These are phyloP conservation scores for Platyura marginata DNA, from an alignment of 1,140 invertebrate species.

Conservation along the genomic window DNA sequence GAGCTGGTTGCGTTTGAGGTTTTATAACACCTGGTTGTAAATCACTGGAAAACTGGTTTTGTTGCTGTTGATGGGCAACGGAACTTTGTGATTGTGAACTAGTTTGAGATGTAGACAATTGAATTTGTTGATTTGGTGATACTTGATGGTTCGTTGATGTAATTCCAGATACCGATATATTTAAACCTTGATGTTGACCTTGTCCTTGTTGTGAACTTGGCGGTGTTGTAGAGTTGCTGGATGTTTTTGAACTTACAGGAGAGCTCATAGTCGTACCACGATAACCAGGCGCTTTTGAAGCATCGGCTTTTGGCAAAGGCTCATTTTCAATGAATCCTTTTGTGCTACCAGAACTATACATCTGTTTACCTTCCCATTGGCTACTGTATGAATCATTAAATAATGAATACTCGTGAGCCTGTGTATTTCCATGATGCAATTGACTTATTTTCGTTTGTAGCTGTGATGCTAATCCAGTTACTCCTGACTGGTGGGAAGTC, in stretches of 20 bases:
- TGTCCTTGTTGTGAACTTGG: background rate
- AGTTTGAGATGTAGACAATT: background rate
- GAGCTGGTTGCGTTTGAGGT: background rate
- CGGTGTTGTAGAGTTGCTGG: slow-evolving; percentile 29
- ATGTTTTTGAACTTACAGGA: slow-evolving; percentile 44
- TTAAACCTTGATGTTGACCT: background rate
- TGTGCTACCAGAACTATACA: slow-evolving; percentile 23
- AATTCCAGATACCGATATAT: background rate
- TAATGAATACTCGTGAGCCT: slow-evolving; percentile 50
- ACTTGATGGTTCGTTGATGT: background rate
- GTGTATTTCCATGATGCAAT: slow-evolving; percentile 7
- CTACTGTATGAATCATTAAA: slow-evolving; percentile 56
- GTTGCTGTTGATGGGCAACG: background rate
- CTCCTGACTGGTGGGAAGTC: background rate
- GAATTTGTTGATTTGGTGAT: background rate
- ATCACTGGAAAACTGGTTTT: background rate
- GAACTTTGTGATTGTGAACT: background rate
- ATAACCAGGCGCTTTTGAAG: slow-evolving; percentile 66
- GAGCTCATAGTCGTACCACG: slow-evolving; percentile 47
- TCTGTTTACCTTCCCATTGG: slow-evolving; percentile 42
- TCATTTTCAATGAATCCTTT: slow-evolving; percentile 29
- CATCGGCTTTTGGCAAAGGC: slow-evolving; percentile 43
- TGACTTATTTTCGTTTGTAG: background rate
- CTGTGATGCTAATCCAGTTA: background rate
- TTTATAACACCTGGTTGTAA: background rate